Percentiles rank a stretch among this genome's conserved stretches.
These are phyloP conservation scores for Perca flavescens DNA, from an alignment of 2,113 vertebrate species.

Conservation along the genomic window DNA sequence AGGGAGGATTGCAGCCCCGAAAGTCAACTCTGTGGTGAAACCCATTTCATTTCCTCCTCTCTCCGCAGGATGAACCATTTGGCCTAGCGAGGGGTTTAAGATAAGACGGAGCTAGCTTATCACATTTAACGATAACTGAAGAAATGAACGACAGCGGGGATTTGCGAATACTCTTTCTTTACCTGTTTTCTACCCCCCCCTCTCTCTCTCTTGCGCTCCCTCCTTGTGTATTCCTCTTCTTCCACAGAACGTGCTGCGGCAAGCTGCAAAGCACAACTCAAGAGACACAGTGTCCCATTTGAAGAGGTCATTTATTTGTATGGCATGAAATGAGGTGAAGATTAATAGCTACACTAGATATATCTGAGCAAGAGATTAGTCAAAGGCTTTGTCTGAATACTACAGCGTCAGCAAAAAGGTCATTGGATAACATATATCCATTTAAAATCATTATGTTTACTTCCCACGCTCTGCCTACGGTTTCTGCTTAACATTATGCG, in stretches of 20 bases:
- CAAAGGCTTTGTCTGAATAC: slow-evolving; percentile 71
- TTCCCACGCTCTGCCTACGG: slow-evolving; percentile 20
- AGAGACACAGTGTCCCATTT: slow-evolving; percentile 68
- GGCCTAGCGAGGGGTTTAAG: slow-evolving; percentile 77
- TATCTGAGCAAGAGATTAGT: slow-evolving; percentile 72
- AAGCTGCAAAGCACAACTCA: slow-evolving; percentile 60
- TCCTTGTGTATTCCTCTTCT: slow-evolving; percentile 1
- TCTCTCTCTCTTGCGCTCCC: neutral
- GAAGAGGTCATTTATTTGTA: slow-evolving; percentile 78
- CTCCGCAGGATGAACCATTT: slow-evolving; percentile 70
- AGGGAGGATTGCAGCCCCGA: slow-evolving; percentile 45
- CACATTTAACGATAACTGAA: slow-evolving; percentile 74
- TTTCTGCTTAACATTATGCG: slow-evolving; percentile 26
- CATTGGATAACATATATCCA: slow-evolving; percentile 56
- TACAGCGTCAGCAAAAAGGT: slow-evolving; percentile 75
- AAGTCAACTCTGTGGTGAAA: slow-evolving; percentile 68
- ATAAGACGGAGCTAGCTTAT: slow-evolving; percentile 83
- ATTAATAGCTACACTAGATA: slow-evolving; percentile 68
- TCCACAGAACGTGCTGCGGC: slow-evolving; percentile 35
- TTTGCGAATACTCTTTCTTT: slow-evolving; percentile 71
- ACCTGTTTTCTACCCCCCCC: slow-evolving; percentile 37
- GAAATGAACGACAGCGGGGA: slow-evolving; percentile 75
- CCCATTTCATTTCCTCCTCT: slow-evolving; percentile 73
- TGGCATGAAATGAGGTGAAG: slow-evolving; percentile 64
- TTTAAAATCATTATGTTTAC: slow-evolving; percentile 67